A percentile compares a stretch with the other conserved stretches of the same genome.
phyloP scores from a whole-genome alignment of 2,797 vertebrate genomes.

The Presbytis comata region DNA sequence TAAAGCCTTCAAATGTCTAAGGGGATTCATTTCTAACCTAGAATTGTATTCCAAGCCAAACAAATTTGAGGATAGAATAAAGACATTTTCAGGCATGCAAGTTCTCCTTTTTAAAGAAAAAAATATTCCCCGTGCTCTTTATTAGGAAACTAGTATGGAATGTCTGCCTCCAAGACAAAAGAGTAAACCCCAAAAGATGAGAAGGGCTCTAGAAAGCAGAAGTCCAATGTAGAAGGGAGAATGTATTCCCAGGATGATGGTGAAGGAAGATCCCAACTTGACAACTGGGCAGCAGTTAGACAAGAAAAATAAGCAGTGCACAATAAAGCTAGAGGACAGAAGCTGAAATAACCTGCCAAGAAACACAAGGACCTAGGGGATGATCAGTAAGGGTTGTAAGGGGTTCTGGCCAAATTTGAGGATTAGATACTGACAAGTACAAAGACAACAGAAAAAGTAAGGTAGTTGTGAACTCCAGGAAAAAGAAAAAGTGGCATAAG shows the following conservation, averaged over 20 bases:
- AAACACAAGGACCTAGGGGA: rapidly evolving
- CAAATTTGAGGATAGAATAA: neutral
- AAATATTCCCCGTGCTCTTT: neutral
- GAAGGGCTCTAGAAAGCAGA: neutral
- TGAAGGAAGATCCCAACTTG: too few species aligned
- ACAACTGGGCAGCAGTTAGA: rapidly evolving
- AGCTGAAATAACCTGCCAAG: neutral
- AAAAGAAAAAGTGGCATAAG: neutral
- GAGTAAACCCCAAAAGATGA: neutral
- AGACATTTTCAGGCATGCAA: neutral
- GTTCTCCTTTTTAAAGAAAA: neutral
- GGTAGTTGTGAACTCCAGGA: neutral
- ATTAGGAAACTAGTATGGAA: neutral
- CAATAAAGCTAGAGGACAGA: neutral
- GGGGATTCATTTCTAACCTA: neutral
- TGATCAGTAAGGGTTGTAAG: neutral
- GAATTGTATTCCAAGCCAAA: neutral
- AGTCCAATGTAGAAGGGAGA: neutral
- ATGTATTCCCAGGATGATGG: too few species aligned
- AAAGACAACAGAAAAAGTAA: neutral
- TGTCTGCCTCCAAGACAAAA: neutral
- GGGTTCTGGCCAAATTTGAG: neutral
- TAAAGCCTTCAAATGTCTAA: neutral
- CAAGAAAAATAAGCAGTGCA: neutral
- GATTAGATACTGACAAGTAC: neutral